Percentiles rank a stretch among this genome's conserved stretches.
Evolutionary conservation across 2,113 vertebrate genomes (phyloP).

Genomic region (Sarotherodon lohbergeri): DNA sequence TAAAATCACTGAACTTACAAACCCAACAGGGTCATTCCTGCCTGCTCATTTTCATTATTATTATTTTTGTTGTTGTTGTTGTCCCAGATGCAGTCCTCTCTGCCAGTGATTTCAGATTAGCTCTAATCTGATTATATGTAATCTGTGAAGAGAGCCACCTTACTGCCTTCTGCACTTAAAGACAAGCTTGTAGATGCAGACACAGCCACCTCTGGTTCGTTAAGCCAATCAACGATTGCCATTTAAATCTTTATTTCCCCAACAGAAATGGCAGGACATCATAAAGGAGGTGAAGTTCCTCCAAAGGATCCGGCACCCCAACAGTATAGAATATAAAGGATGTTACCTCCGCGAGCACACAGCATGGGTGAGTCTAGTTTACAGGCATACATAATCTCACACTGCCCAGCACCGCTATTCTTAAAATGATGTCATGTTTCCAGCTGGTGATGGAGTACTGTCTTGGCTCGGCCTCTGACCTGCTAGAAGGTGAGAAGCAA

Average conservation of each 20-base stretch:
- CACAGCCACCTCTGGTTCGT: neutral
- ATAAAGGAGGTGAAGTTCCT: constrained; percentile 99
- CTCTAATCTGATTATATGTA: constrained; percentile 42
- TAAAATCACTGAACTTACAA: neutral
- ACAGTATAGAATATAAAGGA: constrained; percentile 99
- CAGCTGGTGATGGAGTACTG: constrained; percentile 95
- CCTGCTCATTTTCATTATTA: neutral
- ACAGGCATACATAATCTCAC: neutral
- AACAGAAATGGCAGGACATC: constrained; percentile 99
- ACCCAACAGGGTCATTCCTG: neutral
- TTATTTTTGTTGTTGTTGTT: neutral
- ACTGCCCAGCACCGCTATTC: neutral
- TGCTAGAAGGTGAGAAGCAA: constrained; percentile 82
- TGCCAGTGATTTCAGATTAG: constrained; percentile 38
- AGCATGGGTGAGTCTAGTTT: constrained; percentile 86
- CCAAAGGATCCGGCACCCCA: constrained; percentile 95
- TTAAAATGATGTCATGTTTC: neutral
- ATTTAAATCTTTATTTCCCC: neutral
- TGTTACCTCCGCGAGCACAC: constrained; percentile 98
- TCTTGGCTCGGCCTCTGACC: constrained; percentile 88
- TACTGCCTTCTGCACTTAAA: neutral
- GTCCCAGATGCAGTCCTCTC: neutral
- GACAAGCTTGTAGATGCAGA: neutral
- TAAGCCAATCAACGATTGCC: neutral
- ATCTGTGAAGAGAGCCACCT: constrained; percentile 14